Conservation (phyloP, 2,888 invertebrate genomes). For the Ernsta delagoae region DNA sequence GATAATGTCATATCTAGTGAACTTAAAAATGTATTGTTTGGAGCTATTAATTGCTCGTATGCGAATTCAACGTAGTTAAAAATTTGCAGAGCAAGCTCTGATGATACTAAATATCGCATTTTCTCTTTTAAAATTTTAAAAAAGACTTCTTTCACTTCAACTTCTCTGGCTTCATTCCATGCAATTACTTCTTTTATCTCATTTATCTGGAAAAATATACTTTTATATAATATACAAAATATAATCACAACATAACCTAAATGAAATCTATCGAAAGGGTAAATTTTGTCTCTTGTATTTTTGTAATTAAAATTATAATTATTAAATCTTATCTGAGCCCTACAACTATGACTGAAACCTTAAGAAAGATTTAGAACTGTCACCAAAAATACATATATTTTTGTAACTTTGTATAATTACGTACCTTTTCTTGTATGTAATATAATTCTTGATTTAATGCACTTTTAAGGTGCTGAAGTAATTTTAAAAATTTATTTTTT, state of each 20-base stretch:
- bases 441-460: conserved; percentile 61
- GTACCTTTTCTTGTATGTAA: conserved; percentile 70
- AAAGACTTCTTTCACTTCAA: conserved; percentile 68
- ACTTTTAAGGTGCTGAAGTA: conserved; percentile 58
- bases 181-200: conserved; percentile 62
- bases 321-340: no score
- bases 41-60: conserved; percentile 86
- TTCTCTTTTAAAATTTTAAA: conserved; percentile 67
- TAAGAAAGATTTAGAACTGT: no score
- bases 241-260: no score
- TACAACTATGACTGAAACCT: no score
- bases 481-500: conserved; percentile 71
- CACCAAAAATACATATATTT: no score
- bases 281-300: no score
- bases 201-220: conserved; percentile 54
- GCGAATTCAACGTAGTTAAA: conserved; percentile 87
- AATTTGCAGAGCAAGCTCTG: conserved; percentile 85
- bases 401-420: background rate
- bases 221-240: no score
- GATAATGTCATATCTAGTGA: conserved; percentile 86
- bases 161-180: conserved; percentile 62
- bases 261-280: no score
- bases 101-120: conserved; percentile 83
- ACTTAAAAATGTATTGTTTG: conserved; percentile 85
- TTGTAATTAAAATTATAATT: no score